Conservation (phyloP, 2,113 vertebrate species). For the Piliocolobus tephrosceles region DNA sequence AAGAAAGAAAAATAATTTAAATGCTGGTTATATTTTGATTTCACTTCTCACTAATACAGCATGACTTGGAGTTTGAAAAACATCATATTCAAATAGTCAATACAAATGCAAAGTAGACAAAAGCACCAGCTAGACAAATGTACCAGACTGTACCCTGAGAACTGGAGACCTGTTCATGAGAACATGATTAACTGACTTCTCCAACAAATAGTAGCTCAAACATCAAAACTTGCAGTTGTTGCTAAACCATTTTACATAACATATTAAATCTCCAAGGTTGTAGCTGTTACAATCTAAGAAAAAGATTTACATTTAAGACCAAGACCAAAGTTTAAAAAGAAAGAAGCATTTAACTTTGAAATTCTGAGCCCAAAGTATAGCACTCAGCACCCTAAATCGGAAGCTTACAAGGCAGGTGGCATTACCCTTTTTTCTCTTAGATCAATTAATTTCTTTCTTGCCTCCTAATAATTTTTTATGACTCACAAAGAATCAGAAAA, state of each 20-base stretch:
- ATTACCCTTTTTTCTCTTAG: conserved; percentile 27
- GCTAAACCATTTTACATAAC: conserved; percentile 13
- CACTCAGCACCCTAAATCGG: background rate
- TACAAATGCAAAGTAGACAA: background rate
- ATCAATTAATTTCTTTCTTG: background rate
- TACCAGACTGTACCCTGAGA: background rate
- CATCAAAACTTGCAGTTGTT: background rate
- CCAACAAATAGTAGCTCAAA: background rate
- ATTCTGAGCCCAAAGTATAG: background rate
- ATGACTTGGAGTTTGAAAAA: conserved; percentile 22
- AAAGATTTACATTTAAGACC: conserved; percentile 30
- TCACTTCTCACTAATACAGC: background rate
- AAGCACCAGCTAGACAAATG: background rate
- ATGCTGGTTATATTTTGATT: background rate
- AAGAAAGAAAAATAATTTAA: background rate
- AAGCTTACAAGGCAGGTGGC: background rate
- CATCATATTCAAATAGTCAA: background rate
- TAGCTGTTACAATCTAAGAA: background rate
- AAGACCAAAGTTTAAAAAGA: background rate
- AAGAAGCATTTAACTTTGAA: background rate
- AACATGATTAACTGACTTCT: background rate
- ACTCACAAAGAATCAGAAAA: conserved; percentile 22
- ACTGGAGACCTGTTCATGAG: background rate
- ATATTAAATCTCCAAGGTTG: background rate
- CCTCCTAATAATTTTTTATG: background rate